Evolutionary conservation across 2,888 invertebrate genomes (phyloP), one percentile per base, ranked within the genome.

Genomic region (Eucriotettix oculatus): DNA sequence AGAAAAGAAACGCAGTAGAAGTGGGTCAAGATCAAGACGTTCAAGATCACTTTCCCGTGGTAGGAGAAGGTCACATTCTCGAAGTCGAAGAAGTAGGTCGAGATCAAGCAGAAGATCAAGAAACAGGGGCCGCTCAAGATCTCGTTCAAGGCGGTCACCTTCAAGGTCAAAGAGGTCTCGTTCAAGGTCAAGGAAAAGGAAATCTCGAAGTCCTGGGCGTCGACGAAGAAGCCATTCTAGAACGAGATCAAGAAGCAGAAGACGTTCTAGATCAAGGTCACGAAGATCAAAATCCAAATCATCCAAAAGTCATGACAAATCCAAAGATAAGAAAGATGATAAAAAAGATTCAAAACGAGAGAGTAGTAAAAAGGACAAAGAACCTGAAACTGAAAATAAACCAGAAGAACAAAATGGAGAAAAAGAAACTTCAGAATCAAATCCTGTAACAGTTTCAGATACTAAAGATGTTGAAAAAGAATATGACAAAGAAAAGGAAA

Each of bases 1-100:
- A 72, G 90, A 91, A 67, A 71, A 71, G 63, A 90, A 91, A 70
- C 78, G 89, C 60, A 84, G 85, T 58, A 68, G 79, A 43, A 78
- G 81, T 10, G 73, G 79, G 56, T 82, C 82, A 0, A 74, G 81
- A 56, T 79, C 81, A 48, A 75, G 78, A 41, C 66, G 69, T 56
- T 67, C 68, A n/a, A 65, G 69, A 42, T 68, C 69, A 41, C 65
- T 67, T 44, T 67, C 67, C 7, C 64, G 66, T 52, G 66, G 70
- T 56, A 66, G 69, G 9, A 66, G 69, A 17, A 56, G 68, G 5
- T 68, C 70, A 2, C 65, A 69, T 41, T 70, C 70, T 10, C 59
- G 68, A 58, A 66, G 67, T n/a, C 61, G 70, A 16, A 58, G 66
- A 41, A 62, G 63, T 3, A 65, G 69, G 17, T 66, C 68, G 53